Conservation (phyloP, 1,140 invertebrate species). For the Drosophila athabasca region DNA sequence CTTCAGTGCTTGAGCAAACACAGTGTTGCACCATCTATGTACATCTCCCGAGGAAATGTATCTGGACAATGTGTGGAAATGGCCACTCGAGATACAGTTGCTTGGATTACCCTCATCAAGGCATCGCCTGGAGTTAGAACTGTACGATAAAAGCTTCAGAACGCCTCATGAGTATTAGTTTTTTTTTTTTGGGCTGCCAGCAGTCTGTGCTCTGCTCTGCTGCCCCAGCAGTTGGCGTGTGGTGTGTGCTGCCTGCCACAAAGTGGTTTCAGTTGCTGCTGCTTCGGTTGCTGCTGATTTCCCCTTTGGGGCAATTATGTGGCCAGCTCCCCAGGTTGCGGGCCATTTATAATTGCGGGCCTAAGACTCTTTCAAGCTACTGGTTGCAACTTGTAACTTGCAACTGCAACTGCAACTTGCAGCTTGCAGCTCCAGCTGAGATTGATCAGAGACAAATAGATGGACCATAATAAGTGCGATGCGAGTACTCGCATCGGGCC, state of each 20-base stretch:
- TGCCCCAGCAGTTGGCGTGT: constrained; percentile 39
- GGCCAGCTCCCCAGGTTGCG: constrained; percentile 35
- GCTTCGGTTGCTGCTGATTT: constrained; percentile 34
- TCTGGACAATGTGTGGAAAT: too few species aligned
- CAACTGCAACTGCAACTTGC: constrained; percentile 11
- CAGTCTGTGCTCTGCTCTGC: background rate
- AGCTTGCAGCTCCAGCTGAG: constrained; percentile 19
- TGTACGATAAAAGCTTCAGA: constrained; percentile 47
- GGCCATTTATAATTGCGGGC: constrained; percentile 44
- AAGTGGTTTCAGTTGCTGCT: constrained; percentile 30
- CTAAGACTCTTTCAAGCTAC: constrained; percentile 32
- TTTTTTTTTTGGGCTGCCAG: constrained; percentile 16
- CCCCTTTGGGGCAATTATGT: constrained; percentile 46
- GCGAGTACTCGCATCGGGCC: constrained; percentile 19
- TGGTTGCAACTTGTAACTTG: constrained; percentile 9
- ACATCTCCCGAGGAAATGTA: too few species aligned
- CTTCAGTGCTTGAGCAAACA: too few species aligned
- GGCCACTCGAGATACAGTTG: constrained; percentile 1
- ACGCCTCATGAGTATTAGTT: constrained; percentile 16
- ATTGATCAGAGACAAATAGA: constrained; percentile 54
- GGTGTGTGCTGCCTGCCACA: constrained; percentile 16
- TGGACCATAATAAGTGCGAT: constrained; percentile 42
- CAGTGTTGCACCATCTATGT: too few species aligned
- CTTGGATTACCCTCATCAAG: constrained; percentile 40
- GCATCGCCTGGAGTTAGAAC: constrained; percentile 42